Conservation (phyloP, 2,888 invertebrate species). For the Drosophila barbarae region DNA sequence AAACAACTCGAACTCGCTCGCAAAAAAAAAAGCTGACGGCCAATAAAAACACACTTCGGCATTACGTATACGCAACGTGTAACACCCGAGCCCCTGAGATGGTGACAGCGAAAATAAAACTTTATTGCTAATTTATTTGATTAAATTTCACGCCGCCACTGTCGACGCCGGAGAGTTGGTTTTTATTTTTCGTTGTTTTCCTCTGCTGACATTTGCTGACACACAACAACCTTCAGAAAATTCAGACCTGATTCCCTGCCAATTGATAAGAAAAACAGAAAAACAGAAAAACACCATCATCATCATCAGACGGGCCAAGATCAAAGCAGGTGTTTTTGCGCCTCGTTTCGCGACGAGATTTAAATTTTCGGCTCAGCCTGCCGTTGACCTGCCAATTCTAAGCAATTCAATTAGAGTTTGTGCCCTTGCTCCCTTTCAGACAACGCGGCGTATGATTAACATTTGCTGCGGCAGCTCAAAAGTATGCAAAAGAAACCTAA, state of each 20-base stretch:
- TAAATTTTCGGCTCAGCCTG: constrained; percentile 18
- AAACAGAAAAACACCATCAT: constrained; percentile 6
- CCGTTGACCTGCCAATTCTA: constrained; percentile 45
- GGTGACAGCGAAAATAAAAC: constrained; percentile 67
- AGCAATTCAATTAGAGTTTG: constrained; percentile 61
- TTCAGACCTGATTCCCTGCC: constrained; percentile 48
- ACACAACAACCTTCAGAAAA: constrained; percentile 29
- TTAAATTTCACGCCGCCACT: constrained; percentile 60
- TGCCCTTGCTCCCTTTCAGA: constrained; percentile 3
- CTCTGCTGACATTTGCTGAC: constrained; percentile 50
- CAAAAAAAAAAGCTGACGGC: constrained; percentile 46
- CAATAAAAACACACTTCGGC: constrained; percentile 55
- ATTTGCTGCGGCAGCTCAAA: constrained; percentile 43
- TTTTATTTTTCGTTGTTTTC: constrained; percentile 11
- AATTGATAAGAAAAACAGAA: constrained; percentile 63
- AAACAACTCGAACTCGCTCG: constrained; percentile 31
- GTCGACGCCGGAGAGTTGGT: constrained; percentile 6
- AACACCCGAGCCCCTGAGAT: constrained; percentile 18
- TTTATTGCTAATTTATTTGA: constrained; percentile 74
- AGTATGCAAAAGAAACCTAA: constrained; percentile 61
- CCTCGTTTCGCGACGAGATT: constrained; percentile 33
- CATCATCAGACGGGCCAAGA: constrained; percentile 36
- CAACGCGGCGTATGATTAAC: constrained; percentile 46
- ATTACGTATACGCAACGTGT: constrained; percentile 57
- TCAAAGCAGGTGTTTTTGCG: constrained; percentile 49